phyloP scores from a whole-genome alignment of 2,797 vertebrate species.

The Chloroceryle amazona region DNA sequence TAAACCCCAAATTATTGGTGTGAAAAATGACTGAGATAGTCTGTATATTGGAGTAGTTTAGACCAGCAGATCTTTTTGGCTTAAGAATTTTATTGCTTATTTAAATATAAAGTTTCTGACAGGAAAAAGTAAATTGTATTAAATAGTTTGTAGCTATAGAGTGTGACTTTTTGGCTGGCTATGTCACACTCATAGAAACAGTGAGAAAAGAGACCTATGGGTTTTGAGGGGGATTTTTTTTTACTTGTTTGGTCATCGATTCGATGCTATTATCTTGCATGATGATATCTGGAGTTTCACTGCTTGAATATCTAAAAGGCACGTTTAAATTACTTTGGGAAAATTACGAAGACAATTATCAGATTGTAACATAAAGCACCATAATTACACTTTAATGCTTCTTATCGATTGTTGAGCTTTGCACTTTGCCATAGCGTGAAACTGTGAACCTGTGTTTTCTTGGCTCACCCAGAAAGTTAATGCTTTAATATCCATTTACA shows the following conservation, averaged over 20 bases:
- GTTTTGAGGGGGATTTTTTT: not conserved
- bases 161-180: not conserved
- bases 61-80: not conserved
- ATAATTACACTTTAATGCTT: conserved; percentile 67
- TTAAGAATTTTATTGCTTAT: not conserved
- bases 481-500: not conserved
- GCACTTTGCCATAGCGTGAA: not conserved
- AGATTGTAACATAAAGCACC: conserved; percentile 63
- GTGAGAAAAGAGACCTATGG: not conserved
- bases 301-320: conserved; percentile 42
- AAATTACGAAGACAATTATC: conserved; percentile 73
- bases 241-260: conserved; percentile 43
- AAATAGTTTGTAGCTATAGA: not conserved
- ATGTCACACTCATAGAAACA: not conserved
- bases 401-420: conserved; percentile 53
- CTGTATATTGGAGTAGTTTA: not conserved
- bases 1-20: not conserved
- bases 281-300: conserved; percentile 49
- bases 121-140: not conserved
- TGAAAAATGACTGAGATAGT: conserved; percentile 2
- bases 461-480: not conserved
- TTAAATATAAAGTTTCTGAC: not conserved
- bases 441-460: not conserved
- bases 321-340: conserved; percentile 22
- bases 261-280: conserved; percentile 65